Conservation (phyloP, 2,888 invertebrate species). For the Pilophorus perplexus region DNA sequence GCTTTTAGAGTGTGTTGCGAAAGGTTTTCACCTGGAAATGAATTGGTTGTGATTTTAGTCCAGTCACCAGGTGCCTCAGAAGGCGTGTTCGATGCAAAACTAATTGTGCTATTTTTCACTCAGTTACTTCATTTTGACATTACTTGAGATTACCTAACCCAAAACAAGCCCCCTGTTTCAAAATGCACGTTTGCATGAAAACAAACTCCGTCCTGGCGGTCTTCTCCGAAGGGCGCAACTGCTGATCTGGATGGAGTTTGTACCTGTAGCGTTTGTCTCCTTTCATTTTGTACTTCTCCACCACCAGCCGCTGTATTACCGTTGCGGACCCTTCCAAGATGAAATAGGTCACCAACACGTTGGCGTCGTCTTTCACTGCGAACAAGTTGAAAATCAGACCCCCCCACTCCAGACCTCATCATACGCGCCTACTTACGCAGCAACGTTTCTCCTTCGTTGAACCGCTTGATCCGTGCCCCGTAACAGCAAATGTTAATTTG, state of each 20-base stretch:
- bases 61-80: no score
- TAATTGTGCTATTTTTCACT: no score
- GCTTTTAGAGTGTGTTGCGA: conserved; percentile 42
- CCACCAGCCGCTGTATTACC: conserved; percentile 42
- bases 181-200: conserved; percentile 42
- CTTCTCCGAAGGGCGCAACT: neutral
- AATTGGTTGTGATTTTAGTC: no score
- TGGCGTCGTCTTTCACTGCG: conserved; percentile 43
- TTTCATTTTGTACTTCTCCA: conserved; percentile 33
- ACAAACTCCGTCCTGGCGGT: conserved; percentile 19
- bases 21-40: conserved; percentile 41
- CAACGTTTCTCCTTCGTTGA: neutral
- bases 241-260: conserved; percentile 26
- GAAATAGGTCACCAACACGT: conserved; percentile 45
- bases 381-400: no score
- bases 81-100: no score
- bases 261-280: conserved; percentile 15
- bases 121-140: no score
- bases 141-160: conserved; percentile 36
- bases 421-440: neutral
- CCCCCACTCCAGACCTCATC: neutral
- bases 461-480: neutral
- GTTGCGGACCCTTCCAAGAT: conserved; percentile 42
- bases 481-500: neutral
- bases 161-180: conserved; percentile 42